These are phyloP conservation scores for Dendrocopos noguchii DNA, from an alignment of 2,113 vertebrate species.

Conservation along the genomic window DNA sequence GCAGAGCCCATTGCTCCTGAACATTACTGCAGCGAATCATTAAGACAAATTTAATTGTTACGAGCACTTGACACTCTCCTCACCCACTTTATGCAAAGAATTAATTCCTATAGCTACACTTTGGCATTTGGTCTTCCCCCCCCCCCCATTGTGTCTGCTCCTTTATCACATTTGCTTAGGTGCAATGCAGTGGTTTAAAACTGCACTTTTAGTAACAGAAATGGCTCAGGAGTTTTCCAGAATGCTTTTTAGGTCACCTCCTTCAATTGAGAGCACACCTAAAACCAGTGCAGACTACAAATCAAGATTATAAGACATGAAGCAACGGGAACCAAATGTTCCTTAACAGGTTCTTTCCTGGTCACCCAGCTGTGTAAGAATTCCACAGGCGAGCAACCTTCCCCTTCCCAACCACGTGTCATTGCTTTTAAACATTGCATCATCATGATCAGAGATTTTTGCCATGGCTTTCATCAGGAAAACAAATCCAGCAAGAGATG, in stretches of 20 bases:
- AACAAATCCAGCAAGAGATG: slow-evolving; percentile 42
- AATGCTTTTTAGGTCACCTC: slow-evolving; percentile 36
- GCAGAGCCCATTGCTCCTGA: slow-evolving; percentile 61
- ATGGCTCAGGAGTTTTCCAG: slow-evolving; percentile 38
- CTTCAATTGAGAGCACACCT: slow-evolving; percentile 18
- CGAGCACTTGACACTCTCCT: slow-evolving; percentile 42
- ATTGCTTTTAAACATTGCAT: slow-evolving; percentile 25
- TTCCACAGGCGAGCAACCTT: not conserved
- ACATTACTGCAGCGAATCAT: slow-evolving; percentile 66
- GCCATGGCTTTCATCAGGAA: slow-evolving; percentile 25
- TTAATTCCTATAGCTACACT: slow-evolving; percentile 55
- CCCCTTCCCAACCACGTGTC: not conserved
- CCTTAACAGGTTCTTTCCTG: not conserved
- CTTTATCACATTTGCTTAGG: slow-evolving; percentile 55
- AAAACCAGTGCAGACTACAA: slow-evolving; percentile 37
- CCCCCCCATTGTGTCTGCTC: slow-evolving; percentile 35
- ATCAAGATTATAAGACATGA: slow-evolving; percentile 42
- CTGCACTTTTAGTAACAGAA: slow-evolving; percentile 46
- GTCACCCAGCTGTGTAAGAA: not conserved
- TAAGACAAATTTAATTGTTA: slow-evolving; percentile 67
- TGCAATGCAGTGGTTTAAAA: slow-evolving; percentile 60
- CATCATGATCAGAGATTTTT: slow-evolving; percentile 31
- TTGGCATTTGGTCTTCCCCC: not conserved
- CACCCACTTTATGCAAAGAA: slow-evolving; percentile 60
- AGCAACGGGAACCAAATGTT: slow-evolving; percentile 37